phyloP scores from a whole-genome alignment of 1,140 invertebrate species.

The Diplogasteroides magnus region DNA sequence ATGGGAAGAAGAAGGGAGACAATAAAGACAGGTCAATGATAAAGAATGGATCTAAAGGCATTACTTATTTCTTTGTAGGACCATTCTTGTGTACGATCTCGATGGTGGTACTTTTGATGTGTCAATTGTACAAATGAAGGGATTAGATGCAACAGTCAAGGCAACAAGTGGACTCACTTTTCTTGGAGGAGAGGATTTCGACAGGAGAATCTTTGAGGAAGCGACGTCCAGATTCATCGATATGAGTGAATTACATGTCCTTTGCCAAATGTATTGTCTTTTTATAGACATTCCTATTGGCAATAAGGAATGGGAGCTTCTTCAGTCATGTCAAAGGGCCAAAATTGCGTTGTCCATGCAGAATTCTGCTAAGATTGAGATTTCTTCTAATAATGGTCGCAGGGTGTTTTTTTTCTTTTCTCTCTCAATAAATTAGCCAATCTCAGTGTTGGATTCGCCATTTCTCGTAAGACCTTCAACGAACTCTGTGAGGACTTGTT shows the following conservation, averaged over 20 bases:
- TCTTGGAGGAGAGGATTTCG: constrained; percentile 58
- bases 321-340: no score
- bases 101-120: constrained; percentile 97
- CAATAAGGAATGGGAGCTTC: no score
- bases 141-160: neutral
- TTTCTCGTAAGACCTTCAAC: neutral
- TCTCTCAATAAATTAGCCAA: no score
- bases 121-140: constrained; percentile 67
- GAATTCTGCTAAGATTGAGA: no score
- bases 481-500: neutral
- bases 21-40: neutral
- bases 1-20: constrained; percentile 58
- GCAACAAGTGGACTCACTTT: neutral
- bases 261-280: no score
- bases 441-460: neutral
- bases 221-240: constrained; percentile 64
- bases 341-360: no score
- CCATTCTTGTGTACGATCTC: constrained; percentile 58
- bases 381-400: no score
- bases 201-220: constrained; percentile 78
- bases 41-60: neutral
- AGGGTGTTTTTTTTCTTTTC: no score
- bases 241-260: neutral
- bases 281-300: no score
- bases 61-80: no score